Conservation (phyloP, 1,140 invertebrate genomes). For the Drosophila suzukii region DNA sequence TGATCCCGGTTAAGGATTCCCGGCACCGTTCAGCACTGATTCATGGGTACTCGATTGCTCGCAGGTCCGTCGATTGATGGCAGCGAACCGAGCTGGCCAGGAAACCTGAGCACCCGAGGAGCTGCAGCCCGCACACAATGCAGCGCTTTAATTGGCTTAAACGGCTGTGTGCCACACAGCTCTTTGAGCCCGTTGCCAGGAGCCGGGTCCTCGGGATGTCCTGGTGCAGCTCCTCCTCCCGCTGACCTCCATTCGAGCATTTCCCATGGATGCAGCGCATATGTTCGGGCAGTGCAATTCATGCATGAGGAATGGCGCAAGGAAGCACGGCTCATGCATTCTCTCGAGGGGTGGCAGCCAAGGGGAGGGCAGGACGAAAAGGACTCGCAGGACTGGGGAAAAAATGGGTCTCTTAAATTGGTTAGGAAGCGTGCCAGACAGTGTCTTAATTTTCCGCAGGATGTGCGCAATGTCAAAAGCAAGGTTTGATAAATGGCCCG, state of each 20-base stretch:
- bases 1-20: constrained; percentile 1
- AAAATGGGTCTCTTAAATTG: constrained; percentile 74
- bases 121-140: constrained; percentile 32
- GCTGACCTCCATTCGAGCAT: constrained; percentile 1
- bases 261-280: constrained; percentile 39
- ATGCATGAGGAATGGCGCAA: constrained; percentile 32
- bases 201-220: constrained; percentile 2
- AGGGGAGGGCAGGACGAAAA: background rate
- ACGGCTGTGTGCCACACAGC: constrained; percentile 34
- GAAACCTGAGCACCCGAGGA: constrained; percentile 16
- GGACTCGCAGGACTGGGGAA: constrained; percentile 7
- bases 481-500: constrained; percentile 75
- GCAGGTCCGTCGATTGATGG: constrained; percentile 19
- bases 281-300: constrained; percentile 27
- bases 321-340: constrained; percentile 23
- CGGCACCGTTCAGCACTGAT: constrained; percentile 24
- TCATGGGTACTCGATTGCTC: constrained; percentile 21
- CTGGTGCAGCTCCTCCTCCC: too few species aligned
- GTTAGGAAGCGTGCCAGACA: constrained; percentile 72
- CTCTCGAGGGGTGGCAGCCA: background rate
- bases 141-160: constrained; percentile 62
- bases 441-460: constrained; percentile 80
- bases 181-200: constrained; percentile 7
- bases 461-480: constrained; percentile 78
- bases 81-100: constrained; percentile 5